Evolutionary conservation across 2,888 invertebrate species (phyloP).

Genomic region (Chironomus riparius): DNA sequence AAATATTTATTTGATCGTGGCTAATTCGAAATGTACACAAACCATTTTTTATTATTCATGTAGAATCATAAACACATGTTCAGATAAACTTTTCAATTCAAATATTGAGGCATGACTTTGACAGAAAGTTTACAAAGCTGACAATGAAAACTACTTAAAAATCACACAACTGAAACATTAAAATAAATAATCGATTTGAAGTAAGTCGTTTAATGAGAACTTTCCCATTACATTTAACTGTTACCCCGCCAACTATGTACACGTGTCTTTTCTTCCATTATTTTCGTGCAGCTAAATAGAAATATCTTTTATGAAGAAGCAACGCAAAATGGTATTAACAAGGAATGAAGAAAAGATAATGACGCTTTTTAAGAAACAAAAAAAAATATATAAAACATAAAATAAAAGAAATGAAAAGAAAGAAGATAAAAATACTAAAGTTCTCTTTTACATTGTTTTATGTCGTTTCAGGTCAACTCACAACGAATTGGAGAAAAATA

Average conservation of each 20-base stretch:
- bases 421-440: background rate
- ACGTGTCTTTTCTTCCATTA: conserved; percentile 22
- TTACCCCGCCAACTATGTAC: conserved; percentile 13
- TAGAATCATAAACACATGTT: too few species aligned
- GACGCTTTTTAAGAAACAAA: conserved; percentile 1
- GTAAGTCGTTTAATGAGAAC: background rate
- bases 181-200: background rate
- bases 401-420: background rate
- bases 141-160: background rate
- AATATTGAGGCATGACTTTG: too few species aligned
- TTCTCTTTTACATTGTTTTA: conserved; percentile 17
- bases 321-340: conserved; percentile 3
- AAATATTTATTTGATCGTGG: too few species aligned
- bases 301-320: background rate
- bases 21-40: too few species aligned
- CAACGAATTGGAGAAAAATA: conserved; percentile 28
- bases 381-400: background rate
- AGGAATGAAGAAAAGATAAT: conserved; percentile 2
- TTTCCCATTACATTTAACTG: conserved; percentile 20
- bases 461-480: conserved; percentile 27
- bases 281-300: conserved; percentile 4
- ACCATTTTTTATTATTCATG: too few species aligned
- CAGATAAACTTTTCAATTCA: too few species aligned
- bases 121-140: background rate
- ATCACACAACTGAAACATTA: background rate